phyloP scores from a whole-genome alignment of 2,797 vertebrate species.

The Hypotaenidia philippensis region DNA sequence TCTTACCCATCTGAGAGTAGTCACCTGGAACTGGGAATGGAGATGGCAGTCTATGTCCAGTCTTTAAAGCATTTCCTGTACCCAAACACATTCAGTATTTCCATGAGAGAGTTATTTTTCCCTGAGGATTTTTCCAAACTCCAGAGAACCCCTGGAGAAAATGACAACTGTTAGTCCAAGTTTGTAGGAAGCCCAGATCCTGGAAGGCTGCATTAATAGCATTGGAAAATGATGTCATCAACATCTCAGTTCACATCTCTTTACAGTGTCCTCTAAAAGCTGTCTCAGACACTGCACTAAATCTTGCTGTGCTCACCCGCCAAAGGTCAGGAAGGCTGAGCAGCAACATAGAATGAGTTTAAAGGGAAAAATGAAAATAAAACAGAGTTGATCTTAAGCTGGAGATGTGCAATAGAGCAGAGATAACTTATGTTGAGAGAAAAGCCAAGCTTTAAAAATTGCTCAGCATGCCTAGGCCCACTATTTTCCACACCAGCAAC shows the following conservation, averaged over 20 bases:
- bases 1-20: not conserved
- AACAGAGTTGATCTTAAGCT: not conserved
- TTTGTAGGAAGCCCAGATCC: not conserved
- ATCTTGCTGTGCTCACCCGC: not conserved
- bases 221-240: not conserved
- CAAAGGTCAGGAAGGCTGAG: not conserved
- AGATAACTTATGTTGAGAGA: not conserved
- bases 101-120: not conserved
- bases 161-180: not conserved
- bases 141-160: not conserved
- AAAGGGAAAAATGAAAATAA: conserved; percentile 2
- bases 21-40: not conserved
- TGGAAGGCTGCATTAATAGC: not conserved
- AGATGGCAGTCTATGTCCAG: not conserved
- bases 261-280: not conserved
- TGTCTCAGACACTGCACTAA: not conserved
- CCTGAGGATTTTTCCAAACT: not conserved
- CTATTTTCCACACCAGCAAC: not conserved
- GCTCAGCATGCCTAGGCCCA: not conserved
- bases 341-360: not conserved
- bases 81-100: not conserved
- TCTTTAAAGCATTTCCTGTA: not conserved
- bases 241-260: not conserved
- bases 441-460: conserved; percentile 4
- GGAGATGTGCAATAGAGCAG: not conserved